These are phyloP conservation scores for Acridotheres tristis DNA, from an alignment of 2,797 vertebrate species.

Conservation along the genomic window DNA sequence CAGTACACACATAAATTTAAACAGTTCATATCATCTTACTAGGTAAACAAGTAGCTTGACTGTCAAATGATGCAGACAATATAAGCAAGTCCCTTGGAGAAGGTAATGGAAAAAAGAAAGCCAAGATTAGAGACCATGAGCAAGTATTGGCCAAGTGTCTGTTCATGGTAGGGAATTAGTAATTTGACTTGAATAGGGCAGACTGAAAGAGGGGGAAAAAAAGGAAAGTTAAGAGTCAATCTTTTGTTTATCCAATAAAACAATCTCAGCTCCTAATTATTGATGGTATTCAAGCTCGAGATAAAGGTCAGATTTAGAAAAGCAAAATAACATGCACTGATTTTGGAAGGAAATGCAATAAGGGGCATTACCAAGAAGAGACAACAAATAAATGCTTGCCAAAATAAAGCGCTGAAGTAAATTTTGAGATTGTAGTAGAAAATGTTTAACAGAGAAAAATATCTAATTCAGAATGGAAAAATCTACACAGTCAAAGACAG, in stretches of 20 bases:
- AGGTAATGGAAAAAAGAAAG: background rate
- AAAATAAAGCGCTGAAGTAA: background rate
- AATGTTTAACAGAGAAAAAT: background rate
- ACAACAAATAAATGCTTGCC: background rate
- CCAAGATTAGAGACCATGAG: background rate
- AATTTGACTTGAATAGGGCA: background rate
- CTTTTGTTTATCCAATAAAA: background rate
- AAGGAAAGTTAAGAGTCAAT: background rate
- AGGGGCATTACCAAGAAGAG: background rate
- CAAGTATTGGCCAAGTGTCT: background rate
- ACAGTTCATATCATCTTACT: background rate
- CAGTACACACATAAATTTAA: background rate
- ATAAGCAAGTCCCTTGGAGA: background rate
- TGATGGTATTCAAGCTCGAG: background rate
- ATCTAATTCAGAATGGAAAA: background rate
- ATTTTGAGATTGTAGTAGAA: background rate
- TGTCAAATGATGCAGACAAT: background rate
- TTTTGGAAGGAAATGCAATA: background rate
- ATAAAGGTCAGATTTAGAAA: background rate
- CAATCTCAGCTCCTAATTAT: background rate
- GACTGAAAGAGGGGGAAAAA: background rate
- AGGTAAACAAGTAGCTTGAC: background rate
- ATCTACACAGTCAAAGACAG: accelerated
- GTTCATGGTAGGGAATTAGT: background rate
- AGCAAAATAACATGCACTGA: background rate